These are phyloP conservation scores for Pseudocheirus occidentalis DNA, from an alignment of 2,797 vertebrate species.

Conservation along the genomic window DNA sequence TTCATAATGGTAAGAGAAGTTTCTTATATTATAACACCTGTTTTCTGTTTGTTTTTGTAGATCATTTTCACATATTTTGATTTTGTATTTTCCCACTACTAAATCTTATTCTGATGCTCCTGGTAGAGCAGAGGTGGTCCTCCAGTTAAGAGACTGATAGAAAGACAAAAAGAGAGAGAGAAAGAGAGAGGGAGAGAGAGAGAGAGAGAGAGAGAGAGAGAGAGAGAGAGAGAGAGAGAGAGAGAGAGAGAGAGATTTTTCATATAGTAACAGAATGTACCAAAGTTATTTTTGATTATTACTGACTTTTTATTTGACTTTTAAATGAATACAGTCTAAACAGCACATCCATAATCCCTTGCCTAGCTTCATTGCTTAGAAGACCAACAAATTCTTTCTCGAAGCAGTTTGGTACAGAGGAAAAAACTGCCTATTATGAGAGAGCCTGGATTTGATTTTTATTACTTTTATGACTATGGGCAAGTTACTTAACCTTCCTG, in stretches of 20 bases:
- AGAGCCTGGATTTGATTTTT: neutral
- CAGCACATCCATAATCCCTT: neutral
- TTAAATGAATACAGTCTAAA: neutral
- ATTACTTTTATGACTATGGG: neutral
- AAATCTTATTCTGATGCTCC: neutral
- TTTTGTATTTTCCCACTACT: neutral
- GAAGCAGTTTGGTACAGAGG: neutral
- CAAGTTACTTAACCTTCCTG: neutral
- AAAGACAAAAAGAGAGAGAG: neutral
- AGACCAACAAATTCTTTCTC: neutral
- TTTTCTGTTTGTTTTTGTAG: neutral
- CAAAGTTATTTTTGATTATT: neutral
- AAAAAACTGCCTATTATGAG: neutral
- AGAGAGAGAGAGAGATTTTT: neutral
- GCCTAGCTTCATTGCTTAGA: neutral
- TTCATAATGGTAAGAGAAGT: constrained; percentile 31
- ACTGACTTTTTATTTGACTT: neutral
- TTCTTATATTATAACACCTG: neutral
- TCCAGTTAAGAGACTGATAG: neutral
- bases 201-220: neutral
- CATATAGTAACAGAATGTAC: neutral
- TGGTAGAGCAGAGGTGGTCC: neutral
- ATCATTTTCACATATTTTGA: neutral
- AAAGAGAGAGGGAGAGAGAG: neutral
- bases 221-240: neutral